Percentiles rank a stretch among this genome's conserved stretches.
Evolutionary conservation across 2,888 invertebrate genomes (phyloP).

Genomic region (Trichopoda pennipes): DNA sequence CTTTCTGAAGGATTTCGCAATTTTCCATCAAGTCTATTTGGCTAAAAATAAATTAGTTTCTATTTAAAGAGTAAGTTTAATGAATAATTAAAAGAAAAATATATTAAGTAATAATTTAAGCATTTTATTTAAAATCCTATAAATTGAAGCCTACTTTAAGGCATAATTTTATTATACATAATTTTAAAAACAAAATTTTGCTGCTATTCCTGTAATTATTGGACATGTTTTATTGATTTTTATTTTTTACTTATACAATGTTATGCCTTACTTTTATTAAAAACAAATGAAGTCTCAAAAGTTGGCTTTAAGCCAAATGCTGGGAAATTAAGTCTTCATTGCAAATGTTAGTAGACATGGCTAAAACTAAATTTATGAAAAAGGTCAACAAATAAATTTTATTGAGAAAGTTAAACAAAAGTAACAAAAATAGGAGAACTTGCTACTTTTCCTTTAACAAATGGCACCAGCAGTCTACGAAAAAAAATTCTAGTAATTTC

Average conservation of each 20-base stretch:
- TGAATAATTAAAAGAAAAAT: not conserved
- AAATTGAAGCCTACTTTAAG: constrained; percentile 18
- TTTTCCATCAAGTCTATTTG: too few species aligned
- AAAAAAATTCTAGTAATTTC: constrained; percentile 11
- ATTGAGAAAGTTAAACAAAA: too few species aligned
- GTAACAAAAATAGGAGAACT: too few species aligned
- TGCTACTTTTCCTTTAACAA: not conserved
- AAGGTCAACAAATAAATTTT: constrained; percentile 49
- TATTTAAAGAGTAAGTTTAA: too few species aligned
- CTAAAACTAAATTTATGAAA: constrained; percentile 21
- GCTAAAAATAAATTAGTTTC: too few species aligned
- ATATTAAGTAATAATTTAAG: not conserved
- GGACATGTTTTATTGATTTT: constrained; percentile 55
- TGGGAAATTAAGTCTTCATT: too few species aligned
- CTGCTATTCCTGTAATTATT: not conserved
- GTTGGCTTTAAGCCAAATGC: constrained; percentile 58
- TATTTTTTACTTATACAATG: not conserved
- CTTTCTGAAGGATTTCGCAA: too few species aligned
- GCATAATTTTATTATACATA: not conserved
- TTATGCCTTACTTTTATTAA: not conserved
- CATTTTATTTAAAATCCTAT: not conserved
- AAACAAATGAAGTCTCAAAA: not conserved
- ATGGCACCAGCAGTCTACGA: constrained; percentile 53
- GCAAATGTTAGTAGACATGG: too few species aligned
- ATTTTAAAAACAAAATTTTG: not conserved